phyloP scores from a whole-genome alignment of 2,888 invertebrate species.

The Agrochola macilenta region DNA sequence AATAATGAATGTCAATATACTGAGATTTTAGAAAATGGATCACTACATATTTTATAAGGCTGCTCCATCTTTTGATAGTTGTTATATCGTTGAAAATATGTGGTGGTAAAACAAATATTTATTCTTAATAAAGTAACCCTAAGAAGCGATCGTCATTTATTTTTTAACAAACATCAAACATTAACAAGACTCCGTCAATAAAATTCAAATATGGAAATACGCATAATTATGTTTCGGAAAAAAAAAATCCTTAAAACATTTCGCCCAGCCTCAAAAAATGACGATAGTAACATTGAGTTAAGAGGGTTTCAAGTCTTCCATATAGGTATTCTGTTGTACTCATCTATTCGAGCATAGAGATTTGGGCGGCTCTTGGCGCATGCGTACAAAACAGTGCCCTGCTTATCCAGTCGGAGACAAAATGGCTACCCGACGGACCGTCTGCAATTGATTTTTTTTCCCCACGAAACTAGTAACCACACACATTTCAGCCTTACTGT shows the following conservation, averaged over 20 bases:
- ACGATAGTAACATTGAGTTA: slow-evolving; percentile 50
- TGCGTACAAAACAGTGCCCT: slow-evolving; percentile 78
- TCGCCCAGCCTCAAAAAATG: slow-evolving; percentile 21
- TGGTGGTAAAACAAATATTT: neutral
- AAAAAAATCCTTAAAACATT: neutral
- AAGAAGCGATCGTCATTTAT: neutral
- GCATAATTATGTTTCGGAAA: too few relatives aligned
- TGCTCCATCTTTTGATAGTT: neutral
- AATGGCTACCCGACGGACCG: slow-evolving; percentile 82
- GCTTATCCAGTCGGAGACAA: slow-evolving; percentile 81
- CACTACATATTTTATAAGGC: neutral
- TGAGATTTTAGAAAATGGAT: neutral
- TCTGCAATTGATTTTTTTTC: slow-evolving; percentile 87
- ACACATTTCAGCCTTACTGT: slow-evolving; percentile 64
- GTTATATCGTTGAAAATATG: neutral
- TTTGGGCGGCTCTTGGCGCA: slow-evolving; percentile 79
- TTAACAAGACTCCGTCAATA: neutral
- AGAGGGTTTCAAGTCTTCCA: slow-evolving; percentile 53
- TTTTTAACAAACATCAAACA: neutral
- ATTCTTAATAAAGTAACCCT: neutral
- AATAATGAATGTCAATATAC: neutral
- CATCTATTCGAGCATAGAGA: slow-evolving; percentile 65
- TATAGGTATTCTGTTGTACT: slow-evolving; percentile 46
- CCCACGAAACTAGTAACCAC: slow-evolving; percentile 75
- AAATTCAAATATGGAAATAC: neutral